Evolutionary conservation across 2,888 invertebrate genomes (phyloP).

Genomic region (Thera obeliscata): DNA sequence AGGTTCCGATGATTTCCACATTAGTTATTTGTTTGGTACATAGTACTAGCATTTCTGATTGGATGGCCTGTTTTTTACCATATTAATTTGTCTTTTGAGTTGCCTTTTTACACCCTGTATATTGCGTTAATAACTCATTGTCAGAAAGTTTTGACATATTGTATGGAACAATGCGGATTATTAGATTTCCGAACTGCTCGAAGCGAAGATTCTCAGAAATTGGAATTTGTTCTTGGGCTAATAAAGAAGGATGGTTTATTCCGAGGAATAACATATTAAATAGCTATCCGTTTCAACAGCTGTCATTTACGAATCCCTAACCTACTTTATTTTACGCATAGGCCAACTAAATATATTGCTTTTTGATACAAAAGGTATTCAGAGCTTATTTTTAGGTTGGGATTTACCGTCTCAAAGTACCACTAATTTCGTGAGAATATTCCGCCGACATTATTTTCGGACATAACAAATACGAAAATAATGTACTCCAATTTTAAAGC

Average conservation of each 20-base stretch:
- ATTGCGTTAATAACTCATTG: conserved; percentile 40
- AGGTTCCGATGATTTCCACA: too few relatives aligned
- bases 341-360: conserved; percentile 22
- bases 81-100: not conserved
- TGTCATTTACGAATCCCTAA: conserved; percentile 25
- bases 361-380: conserved; percentile 18
- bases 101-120: conserved; percentile 8
- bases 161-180: conserved; percentile 28
- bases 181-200: conserved; percentile 22
- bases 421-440: too few relatives aligned
- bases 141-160: conserved; percentile 31
- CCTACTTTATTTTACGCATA: conserved; percentile 25
- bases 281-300: conserved; percentile 29
- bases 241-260: conserved; percentile 28
- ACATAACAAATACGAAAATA: too few relatives aligned
- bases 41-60: too few relatives aligned
- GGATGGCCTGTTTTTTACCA: too few relatives aligned
- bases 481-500: too few relatives aligned
- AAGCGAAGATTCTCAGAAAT: conserved; percentile 23
- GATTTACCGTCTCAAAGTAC: too few relatives aligned
- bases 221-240: conserved; percentile 26
- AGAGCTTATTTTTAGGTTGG: not conserved
- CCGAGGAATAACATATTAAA: conserved; percentile 25
- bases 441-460: too few relatives aligned
- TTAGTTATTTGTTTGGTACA: too few relatives aligned